phyloP scores from a whole-genome alignment of 2,797 vertebrate genomes.

The Bradypus variegatus region DNA sequence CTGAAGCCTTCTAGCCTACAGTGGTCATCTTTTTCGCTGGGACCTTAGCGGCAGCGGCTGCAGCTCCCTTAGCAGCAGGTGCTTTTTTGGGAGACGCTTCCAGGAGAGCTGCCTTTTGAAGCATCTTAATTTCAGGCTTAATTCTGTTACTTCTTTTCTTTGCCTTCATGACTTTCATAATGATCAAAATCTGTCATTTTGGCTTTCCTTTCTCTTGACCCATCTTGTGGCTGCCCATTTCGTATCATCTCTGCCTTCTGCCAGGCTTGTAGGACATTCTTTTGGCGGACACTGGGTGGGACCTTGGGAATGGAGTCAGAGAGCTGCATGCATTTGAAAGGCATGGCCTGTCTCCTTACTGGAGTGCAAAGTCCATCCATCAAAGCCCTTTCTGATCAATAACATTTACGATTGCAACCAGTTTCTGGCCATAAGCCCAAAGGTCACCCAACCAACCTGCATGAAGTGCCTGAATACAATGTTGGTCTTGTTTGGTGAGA shows the following conservation, averaged over 20 bases:
- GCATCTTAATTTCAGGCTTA: conserved; percentile 88
- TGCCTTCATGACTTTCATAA: conserved; percentile 91
- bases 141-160: conserved; percentile 95
- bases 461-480: conserved; percentile 88
- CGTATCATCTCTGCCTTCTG: conserved; percentile 85
- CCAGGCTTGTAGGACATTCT: conserved; percentile 87
- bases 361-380: conserved; percentile 92
- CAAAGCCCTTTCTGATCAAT: conserved; percentile 93
- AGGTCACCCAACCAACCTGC: conserved; percentile 71
- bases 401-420: conserved; percentile 87
- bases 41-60: not conserved
- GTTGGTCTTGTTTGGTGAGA: not conserved
- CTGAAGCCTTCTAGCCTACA: not conserved
- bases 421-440: conserved; percentile 85
- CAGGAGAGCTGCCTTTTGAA: conserved; percentile 75
- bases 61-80: not conserved
- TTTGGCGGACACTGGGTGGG: conserved; percentile 89
- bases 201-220: conserved; percentile 89
- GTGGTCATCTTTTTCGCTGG: not conserved
- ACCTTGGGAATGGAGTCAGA: conserved; percentile 96
- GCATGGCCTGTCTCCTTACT: conserved; percentile 92
- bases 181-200: conserved; percentile 91
- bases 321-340: conserved; percentile 98
- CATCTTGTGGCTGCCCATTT: conserved; percentile 86
- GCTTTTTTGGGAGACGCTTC: conserved; percentile 53